Evolutionary conservation across 2,888 invertebrate species (phyloP).

Genomic region (Parapristionchus giblindavisi): DNA sequence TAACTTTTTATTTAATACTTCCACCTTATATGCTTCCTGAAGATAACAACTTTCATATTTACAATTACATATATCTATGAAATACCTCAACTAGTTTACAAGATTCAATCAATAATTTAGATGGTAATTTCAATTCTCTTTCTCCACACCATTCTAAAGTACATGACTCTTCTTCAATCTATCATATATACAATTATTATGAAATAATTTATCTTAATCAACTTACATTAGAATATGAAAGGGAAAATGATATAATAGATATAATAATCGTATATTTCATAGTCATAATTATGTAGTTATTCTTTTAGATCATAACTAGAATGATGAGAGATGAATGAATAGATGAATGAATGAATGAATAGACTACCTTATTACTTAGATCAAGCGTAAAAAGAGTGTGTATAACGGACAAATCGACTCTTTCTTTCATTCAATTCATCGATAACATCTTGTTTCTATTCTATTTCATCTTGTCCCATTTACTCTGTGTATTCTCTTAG

Average conservation of each 20-base stretch:
- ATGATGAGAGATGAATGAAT: not conserved
- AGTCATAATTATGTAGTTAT: not conserved
- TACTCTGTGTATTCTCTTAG: too few relatives aligned
- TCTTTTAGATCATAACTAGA: not conserved
- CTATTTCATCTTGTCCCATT: too few relatives aligned
- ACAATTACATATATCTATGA: not conserved
- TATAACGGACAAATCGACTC: not conserved
- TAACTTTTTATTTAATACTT: constrained; percentile 21
- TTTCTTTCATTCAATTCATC: not conserved
- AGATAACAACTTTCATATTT: not conserved
- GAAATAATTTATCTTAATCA: not conserved
- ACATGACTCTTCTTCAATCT: constrained; percentile 19
- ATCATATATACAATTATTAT: too few relatives aligned
- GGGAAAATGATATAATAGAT: not conserved
- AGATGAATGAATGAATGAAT: not conserved
- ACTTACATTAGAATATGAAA: not conserved
- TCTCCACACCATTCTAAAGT: constrained; percentile 33
- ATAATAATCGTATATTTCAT: not conserved
- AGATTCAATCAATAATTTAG: constrained; percentile 6
- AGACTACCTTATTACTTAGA: not conserved
- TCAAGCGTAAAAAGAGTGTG: not conserved
- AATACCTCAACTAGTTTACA: constrained; percentile 26
- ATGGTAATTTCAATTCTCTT: constrained; percentile 11
- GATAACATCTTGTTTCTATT: not conserved
- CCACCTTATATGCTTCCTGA: constrained; percentile 26